A percentile compares a stretch with the other conserved stretches of the same genome.
phyloP scores from a whole-genome alignment of 2,797 vertebrate genomes.

The Gambelia wislizenii region DNA sequence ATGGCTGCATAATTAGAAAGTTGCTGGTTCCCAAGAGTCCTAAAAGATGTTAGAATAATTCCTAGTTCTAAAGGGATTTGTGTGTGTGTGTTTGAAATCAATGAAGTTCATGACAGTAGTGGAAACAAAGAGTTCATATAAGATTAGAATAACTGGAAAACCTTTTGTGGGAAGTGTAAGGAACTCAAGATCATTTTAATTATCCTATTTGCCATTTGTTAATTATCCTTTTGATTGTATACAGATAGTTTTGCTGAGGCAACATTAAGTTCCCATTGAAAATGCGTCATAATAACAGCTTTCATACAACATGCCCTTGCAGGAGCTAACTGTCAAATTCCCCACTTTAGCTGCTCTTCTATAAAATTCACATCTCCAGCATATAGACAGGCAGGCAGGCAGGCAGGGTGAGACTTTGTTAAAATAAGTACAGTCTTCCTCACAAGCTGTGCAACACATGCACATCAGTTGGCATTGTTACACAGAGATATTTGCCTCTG shows the following conservation, averaged over 20 bases:
- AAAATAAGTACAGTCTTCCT: constrained; percentile 33
- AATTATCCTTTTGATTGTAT: constrained; percentile 11
- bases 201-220: constrained; percentile 30
- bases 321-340: background rate
- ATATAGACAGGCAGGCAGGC: constrained; percentile 4
- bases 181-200: constrained; percentile 17
- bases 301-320: background rate
- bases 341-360: background rate
- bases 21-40: constrained; percentile 1
- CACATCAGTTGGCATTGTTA: background rate
- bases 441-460: background rate
- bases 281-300: constrained; percentile 22
- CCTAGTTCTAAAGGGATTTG: background rate
- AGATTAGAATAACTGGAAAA: constrained; percentile 14
- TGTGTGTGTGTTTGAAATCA: constrained; percentile 24
- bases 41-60: constrained; percentile 17
- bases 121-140: constrained; percentile 43
- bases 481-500: background rate
- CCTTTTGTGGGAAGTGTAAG: constrained; percentile 1
- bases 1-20: constrained; percentile 7
- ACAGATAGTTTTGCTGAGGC: background rate
- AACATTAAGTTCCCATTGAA: constrained; percentile 3
- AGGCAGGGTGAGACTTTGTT: constrained; percentile 11
- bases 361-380: constrained; percentile 38
- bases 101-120: constrained; percentile 44